Evolutionary conservation across 2,888 invertebrate species (phyloP).

Genomic region (Oxystoma pomonae): DNA sequence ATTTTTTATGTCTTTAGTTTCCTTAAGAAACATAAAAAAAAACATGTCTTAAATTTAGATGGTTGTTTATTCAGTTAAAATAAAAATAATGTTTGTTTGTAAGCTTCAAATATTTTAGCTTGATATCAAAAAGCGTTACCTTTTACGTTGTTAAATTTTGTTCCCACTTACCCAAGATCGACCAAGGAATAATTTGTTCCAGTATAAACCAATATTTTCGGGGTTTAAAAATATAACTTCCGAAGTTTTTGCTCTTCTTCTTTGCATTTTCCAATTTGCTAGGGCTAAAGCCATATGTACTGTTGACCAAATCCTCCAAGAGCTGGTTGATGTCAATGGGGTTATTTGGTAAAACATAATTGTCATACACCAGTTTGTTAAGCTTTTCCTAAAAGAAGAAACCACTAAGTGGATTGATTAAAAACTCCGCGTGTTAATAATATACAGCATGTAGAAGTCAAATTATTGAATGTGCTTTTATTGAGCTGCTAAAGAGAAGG

Average conservation of each 20-base stretch:
- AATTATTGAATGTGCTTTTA: too few relatives aligned
- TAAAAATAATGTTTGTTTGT: too few relatives aligned
- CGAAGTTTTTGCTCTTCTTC: neutral
- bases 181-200: neutral
- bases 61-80: too few relatives aligned
- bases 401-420: neutral
- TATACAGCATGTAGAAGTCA: too few relatives aligned
- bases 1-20: too few relatives aligned
- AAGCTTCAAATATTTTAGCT: too few relatives aligned
- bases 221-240: neutral
- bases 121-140: neutral
- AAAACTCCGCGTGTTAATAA: too few relatives aligned
- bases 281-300: neutral
- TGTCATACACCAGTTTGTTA: neutral
- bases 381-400: neutral
- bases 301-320: neutral
- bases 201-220: neutral
- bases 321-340: neutral
- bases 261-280: neutral
- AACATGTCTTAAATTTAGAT: too few relatives aligned
- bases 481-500: too few relatives aligned
- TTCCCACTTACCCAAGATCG: neutral
- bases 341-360: neutral
- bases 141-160: neutral
- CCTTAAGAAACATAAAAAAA: too few relatives aligned